Conservation (phyloP, 2,797 vertebrate genomes). For the Lagorchestes hirsutus region DNA sequence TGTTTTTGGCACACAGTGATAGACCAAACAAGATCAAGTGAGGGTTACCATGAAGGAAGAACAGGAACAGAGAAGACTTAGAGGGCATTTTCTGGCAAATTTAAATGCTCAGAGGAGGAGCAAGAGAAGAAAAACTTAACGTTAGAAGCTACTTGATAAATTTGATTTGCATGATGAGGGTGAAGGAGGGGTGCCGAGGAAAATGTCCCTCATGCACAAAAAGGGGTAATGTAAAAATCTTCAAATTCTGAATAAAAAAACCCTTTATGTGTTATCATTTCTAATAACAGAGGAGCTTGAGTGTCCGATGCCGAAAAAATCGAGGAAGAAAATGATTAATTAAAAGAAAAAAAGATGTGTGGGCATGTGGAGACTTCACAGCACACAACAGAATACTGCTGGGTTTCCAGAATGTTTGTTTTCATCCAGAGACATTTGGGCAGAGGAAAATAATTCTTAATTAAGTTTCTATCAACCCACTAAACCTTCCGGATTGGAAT, state of each 20-base stretch:
- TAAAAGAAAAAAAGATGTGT: slow-evolving; percentile 7
- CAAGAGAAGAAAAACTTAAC: not conserved
- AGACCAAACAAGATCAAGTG: not conserved
- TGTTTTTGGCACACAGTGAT: not conserved
- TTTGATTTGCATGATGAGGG: not conserved
- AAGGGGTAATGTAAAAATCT: not conserved
- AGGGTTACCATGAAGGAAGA: not conserved
- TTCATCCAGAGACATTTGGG: slow-evolving; percentile 48
- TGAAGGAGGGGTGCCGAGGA: not conserved
- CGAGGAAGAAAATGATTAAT: slow-evolving; percentile 25
- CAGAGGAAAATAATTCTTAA: slow-evolving; percentile 56
- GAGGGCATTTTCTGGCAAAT: not conserved
- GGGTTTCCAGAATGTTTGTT: slow-evolving; percentile 42
- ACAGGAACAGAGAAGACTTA: not conserved
- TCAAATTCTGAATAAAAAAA: not conserved
- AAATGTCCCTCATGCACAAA: not conserved
- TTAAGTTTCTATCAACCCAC: slow-evolving; percentile 44
- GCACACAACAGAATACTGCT: slow-evolving; percentile 33
- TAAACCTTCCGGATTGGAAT: slow-evolving; percentile 33
- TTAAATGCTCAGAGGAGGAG: not conserved
- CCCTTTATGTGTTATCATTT: not conserved
- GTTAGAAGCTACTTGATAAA: not conserved
- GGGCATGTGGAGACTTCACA: slow-evolving; percentile 18
- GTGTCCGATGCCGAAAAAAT: not conserved
- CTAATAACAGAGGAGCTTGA: not conserved